Evolutionary conservation across 2,113 vertebrate species (phyloP), one percentile per base, ranked within the genome.

Genomic region (Odontesthes bonariensis): DNA sequence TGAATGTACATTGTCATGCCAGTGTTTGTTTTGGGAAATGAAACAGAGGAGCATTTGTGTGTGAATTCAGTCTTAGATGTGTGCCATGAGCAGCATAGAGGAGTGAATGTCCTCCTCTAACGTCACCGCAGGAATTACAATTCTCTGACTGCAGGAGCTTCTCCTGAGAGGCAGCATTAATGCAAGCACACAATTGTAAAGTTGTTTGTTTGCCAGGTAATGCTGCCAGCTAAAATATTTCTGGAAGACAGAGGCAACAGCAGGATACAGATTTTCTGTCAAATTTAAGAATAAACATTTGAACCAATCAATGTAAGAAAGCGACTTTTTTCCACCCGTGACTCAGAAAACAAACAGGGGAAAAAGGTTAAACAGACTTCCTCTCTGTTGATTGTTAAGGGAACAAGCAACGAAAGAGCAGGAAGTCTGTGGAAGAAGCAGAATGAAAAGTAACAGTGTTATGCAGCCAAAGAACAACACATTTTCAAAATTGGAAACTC

Each of bases 241-340:
- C 42, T 76, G 56, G 57, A 81, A 51, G 64, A 77, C 71, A 46
- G 46, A 73, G 46, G 72, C 67, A 44, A 27, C 1, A 3, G 64
- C 31, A 42, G 74, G 47, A 56, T 46, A 65, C 52, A 51, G 73
- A 68, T 79, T 75, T 79, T 84, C 47, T 79, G 76, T 82, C 61
- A 80, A 78, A 78, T 67, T 47, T 33, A 54, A 75, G 74, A 83
- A 89, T 84, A 90, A 87, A 84, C 89, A 84, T 79, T 89, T 87
- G 47, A 82, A 46, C 32, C 54, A 54, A 73, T 86, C 59, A 71
- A 75, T 92, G 75, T 22, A 20, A 42, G 51, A 87, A 64, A 75
- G 59, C 13, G 31, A 53, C 54, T 76, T 52, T 73, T 59, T 62
- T 16, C 56, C 7, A 2, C 54, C 53, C 9, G 11, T 77, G 82